A percentile compares a stretch with the other conserved stretches of the same genome.
Evolutionary conservation across 2,888 invertebrate genomes (phyloP).

Genomic region (Aphelenchoides bicaudatus): DNA sequence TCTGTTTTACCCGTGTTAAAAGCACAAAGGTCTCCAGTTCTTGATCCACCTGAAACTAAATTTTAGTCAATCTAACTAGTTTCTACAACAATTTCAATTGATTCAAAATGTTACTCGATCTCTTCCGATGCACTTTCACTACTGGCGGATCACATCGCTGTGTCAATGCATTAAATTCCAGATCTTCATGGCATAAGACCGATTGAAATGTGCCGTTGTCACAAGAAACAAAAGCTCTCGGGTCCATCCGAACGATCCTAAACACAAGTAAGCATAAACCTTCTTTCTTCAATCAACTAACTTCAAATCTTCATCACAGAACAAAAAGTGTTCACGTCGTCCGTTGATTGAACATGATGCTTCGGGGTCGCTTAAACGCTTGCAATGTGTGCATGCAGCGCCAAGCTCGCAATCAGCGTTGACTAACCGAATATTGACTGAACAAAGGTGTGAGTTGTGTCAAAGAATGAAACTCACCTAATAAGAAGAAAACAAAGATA

Average conservation of each 20-base stretch:
- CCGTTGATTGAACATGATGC: constrained; percentile 7
- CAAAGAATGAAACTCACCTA: constrained; percentile 5
- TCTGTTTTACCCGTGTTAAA: too few species aligned
- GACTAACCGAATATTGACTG: not conserved
- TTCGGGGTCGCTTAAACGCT: not conserved
- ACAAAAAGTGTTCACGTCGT: constrained; percentile 1
- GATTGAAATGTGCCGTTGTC: constrained; percentile 17
- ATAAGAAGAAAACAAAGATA: not conserved
- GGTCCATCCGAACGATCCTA: constrained; percentile 25
- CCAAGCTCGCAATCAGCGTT: constrained; percentile 5
- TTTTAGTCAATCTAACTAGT: not conserved
- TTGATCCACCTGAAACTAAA: constrained; percentile 35
- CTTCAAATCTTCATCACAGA: constrained; percentile 14
- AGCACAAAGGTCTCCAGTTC: constrained; percentile 51
- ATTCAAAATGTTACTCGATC: constrained; percentile 17
- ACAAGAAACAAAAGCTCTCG: constrained; percentile 23
- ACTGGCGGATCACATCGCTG: constrained; percentile 21
- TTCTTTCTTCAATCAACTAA: too few species aligned
- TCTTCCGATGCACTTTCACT: constrained; percentile 13
- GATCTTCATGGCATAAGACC: constrained; percentile 19
- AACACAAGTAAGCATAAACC: constrained; percentile 17
- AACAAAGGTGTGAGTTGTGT: not conserved
- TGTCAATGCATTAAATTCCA: constrained; percentile 19
- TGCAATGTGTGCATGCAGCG: constrained; percentile 1
- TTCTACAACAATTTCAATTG: not conserved